These are phyloP conservation scores for Caranx melampygus DNA, from an alignment of 2,113 vertebrate genomes.

Conservation along the genomic window DNA sequence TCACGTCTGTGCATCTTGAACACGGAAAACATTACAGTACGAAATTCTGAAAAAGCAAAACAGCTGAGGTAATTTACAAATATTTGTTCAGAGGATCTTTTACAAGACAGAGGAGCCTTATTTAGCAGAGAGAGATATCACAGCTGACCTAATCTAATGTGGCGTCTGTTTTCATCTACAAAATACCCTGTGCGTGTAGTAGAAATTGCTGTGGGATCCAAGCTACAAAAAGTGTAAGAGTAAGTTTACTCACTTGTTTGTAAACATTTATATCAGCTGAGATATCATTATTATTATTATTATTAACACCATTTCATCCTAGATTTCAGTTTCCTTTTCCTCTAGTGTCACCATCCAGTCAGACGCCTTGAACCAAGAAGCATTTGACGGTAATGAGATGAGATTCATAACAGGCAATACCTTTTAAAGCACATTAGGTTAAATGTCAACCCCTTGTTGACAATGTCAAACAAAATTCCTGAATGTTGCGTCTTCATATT, in stretches of 20 bases:
- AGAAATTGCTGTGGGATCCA: not conserved
- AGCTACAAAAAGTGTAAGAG: not conserved
- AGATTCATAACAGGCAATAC: conserved; percentile 1
- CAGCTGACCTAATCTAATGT: conserved; percentile 8
- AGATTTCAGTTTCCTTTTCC: not conserved
- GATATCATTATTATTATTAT: not conserved
- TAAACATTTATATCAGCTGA: conserved; percentile 33
- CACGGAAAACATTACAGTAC: not conserved
- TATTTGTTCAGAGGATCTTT: conserved; percentile 13
- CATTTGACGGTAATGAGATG: not conserved
- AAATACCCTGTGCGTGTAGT: not conserved
- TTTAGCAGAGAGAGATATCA: not conserved
- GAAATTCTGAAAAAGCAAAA: conserved; percentile 13
- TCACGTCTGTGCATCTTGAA: not conserved
- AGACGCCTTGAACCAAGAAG: not conserved
- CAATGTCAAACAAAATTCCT: not conserved
- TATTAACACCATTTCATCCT: not conserved
- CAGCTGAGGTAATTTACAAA: conserved; percentile 39
- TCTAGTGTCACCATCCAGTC: not conserved
- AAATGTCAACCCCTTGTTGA: not conserved
- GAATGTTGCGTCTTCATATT: not conserved
- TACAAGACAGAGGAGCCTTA: conserved; percentile 1
- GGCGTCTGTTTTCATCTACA: not conserved
- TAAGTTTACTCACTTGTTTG: not conserved
- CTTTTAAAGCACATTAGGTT: conserved; percentile 1